Evolutionary conservation across 1,140 invertebrate genomes (phyloP), one percentile per base, ranked within the genome.

Genomic region (Neodiprion fabricii): DNA sequence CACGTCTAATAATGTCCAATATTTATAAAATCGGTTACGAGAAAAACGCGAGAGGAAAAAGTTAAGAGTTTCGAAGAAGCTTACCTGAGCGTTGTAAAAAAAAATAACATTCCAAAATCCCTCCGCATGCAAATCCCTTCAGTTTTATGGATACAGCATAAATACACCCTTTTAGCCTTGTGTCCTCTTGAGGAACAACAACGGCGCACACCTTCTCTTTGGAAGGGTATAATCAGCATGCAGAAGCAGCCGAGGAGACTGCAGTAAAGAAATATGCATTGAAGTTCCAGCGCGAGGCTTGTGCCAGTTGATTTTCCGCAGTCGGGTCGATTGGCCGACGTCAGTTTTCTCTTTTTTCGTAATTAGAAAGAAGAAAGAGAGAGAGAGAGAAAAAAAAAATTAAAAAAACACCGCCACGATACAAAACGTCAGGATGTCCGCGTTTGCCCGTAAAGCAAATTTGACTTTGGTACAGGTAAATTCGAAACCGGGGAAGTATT

Each of bases 381-480:
- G 12, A 12, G 10, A 53, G 71, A 70, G 61, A 21, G 5, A 53
- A 48, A 49, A 70, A 48, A 67, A 71, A 21, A 53, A 66, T 40
- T 40, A 40, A 40, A 74, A 66, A 49, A 72, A 74, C 49, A 48
- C 49, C 74, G 69, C 70, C 9, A n/a, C 70, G 50, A 50, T 40
- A 17, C 48, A 28, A 28, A 12, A 65, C 67, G 50, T 23, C 1
- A 72, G 77, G 76, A 78, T 78, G 77, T 78, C 76, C 77, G 75
- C 73, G 9, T 67, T 73, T 71, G 12, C 74, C 74, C 1, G 28
- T 40, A 77, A 74, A 72, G 75, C 76, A 79, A 79, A 79, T 78
- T 79, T 74, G 78, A 75, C 12, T 74, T 77, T 82, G 77, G 72
- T 73, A 49, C 66, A 21, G 48, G 69, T 71, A 14, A 23, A 72